A percentile compares a stretch with the other conserved stretches of the same genome.
These are phyloP conservation scores for Spheniscus humboldti DNA, from an alignment of 2,797 vertebrate species.

Conservation along the genomic window DNA sequence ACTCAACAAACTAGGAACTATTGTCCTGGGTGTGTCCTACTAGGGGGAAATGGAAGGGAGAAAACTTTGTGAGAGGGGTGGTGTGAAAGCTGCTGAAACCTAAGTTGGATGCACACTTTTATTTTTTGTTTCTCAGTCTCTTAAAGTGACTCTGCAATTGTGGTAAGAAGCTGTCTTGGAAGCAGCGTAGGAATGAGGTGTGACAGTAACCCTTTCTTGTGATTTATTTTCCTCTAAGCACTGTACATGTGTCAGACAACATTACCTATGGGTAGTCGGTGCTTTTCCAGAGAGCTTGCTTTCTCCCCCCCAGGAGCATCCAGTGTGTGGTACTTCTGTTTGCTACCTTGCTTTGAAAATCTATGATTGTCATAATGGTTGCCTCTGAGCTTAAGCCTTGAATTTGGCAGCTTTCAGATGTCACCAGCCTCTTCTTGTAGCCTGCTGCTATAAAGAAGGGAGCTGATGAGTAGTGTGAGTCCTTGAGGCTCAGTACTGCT, in stretches of 20 bases:
- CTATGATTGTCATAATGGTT: background rate
- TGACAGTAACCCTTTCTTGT: background rate
- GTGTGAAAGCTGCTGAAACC: background rate
- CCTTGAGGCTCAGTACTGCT: background rate
- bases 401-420: background rate
- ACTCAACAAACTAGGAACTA: background rate
- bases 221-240: slow-evolving; percentile 10
- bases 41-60: background rate
- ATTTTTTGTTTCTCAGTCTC: background rate
- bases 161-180: background rate
- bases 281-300: background rate
- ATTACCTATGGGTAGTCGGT: background rate
- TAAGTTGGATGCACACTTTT: background rate
- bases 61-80: background rate
- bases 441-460: background rate
- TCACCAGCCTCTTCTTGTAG: background rate
- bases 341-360: background rate
- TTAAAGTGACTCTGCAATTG: background rate
- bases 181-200: background rate
- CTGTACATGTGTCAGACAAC: background rate
- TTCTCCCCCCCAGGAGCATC: background rate
- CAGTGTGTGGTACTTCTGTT: background rate
- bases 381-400: background rate
- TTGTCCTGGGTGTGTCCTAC: background rate
- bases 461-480: background rate